These are phyloP conservation scores for Abscondita cerata DNA, from an alignment of 2,888 invertebrate genomes.

Conservation along the genomic window DNA sequence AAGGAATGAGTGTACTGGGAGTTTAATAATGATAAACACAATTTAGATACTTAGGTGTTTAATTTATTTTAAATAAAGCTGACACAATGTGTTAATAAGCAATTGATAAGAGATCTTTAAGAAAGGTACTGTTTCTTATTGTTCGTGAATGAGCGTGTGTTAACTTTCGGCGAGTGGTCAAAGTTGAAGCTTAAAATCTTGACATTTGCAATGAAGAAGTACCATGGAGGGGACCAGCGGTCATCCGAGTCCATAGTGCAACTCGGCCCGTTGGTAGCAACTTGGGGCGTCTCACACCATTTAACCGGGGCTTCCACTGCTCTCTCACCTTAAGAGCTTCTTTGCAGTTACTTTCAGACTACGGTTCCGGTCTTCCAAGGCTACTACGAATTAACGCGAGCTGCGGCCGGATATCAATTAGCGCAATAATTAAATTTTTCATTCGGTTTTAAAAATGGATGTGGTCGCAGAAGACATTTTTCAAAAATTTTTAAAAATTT, in stretches of 20 bases:
- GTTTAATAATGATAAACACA: too few species aligned
- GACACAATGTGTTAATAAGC: too few species aligned
- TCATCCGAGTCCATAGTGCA: conserved; percentile 28
- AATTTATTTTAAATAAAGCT: too few species aligned
- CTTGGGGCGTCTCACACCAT: conserved; percentile 31
- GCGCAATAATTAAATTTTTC: background rate
- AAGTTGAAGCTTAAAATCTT: background rate
- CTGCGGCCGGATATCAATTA: conserved; percentile 17
- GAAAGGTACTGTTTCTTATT: too few species aligned
- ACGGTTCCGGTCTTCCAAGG: conserved; percentile 33
- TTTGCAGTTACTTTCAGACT: conserved; percentile 31
- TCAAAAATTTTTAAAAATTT: conserved; percentile 33
- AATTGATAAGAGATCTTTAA: too few species aligned
- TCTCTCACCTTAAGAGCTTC: conserved; percentile 27
- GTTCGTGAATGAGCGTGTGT: too few species aligned
- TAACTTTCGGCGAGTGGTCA: too few species aligned
- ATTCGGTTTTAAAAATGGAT: conserved; percentile 27
- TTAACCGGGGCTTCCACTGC: conserved; percentile 27
- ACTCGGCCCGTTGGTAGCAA: conserved; percentile 29
- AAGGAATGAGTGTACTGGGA: too few species aligned
- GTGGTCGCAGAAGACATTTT: conserved; percentile 28
- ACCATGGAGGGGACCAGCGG: conserved; percentile 26
- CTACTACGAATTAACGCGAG: conserved; percentile 6
- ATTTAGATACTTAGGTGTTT: too few species aligned
- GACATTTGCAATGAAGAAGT: background rate